Percentiles rank a stretch among this genome's conserved stretches.
Evolutionary conservation across 2,797 vertebrate genomes (phyloP).

Genomic region (Leptoclinus maculatus): DNA sequence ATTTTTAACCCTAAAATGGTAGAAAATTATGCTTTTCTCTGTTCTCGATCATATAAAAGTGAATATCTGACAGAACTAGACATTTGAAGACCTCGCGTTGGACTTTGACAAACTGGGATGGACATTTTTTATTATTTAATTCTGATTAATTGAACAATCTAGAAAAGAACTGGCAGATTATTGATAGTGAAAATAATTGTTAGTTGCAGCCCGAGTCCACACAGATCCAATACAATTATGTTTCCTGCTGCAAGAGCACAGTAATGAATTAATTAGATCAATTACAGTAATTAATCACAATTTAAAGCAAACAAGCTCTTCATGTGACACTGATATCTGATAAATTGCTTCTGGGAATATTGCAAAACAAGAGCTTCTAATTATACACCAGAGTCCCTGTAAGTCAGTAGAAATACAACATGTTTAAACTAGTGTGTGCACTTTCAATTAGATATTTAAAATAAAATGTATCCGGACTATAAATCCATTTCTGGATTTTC

Average conservation of each 20-base stretch:
- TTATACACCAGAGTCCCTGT: background rate
- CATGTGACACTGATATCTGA: background rate
- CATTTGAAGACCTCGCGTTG: background rate
- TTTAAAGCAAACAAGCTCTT: background rate
- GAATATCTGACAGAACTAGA: background rate
- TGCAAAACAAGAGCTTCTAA: background rate
- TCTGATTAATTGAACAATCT: background rate
- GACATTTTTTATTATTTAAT: background rate
- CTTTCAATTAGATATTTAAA: background rate
- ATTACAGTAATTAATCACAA: background rate
- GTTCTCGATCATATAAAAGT: too few species aligned
- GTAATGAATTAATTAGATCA: background rate
- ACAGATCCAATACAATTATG: background rate
- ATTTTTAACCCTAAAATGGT: background rate
- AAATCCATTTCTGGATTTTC: too few species aligned
- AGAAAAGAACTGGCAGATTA: too few species aligned
- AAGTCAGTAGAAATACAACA: background rate
- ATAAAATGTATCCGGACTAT: too few species aligned
- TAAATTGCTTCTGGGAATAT: too few species aligned
- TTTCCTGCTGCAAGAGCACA: background rate
- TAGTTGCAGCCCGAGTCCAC: background rate
- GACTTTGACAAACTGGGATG: background rate
- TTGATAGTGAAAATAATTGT: too few species aligned
- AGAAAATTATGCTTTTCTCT: too few species aligned
- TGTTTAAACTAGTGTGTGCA: background rate